These are phyloP conservation scores for Myopa tessellatipennis DNA, from an alignment of 2,888 invertebrate genomes.

Conservation along the genomic window DNA sequence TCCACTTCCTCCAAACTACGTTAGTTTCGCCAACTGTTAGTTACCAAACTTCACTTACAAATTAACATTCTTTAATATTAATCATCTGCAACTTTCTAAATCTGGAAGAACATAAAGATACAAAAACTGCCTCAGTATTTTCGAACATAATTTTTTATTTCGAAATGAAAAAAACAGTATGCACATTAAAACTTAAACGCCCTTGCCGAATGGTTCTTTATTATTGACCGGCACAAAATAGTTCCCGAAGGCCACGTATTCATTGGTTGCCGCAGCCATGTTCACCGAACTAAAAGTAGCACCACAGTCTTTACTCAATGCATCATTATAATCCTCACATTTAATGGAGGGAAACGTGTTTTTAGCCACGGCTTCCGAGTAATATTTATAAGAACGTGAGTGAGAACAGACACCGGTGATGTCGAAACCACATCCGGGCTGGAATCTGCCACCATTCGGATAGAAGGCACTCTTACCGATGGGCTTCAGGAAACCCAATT, in stretches of 20 bases:
- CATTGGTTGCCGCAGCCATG: slow-evolving; percentile 51
- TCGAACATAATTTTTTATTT: background rate
- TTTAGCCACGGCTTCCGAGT: slow-evolving; percentile 62
- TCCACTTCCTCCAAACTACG: too few species aligned
- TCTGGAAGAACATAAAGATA: too few species aligned
- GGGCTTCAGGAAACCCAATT: slow-evolving; percentile 52
- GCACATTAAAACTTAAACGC: background rate
- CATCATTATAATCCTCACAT: slow-evolving; percentile 46
- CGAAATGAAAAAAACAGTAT: background rate
- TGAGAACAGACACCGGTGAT: slow-evolving; percentile 64
- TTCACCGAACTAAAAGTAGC: slow-evolving; percentile 40
- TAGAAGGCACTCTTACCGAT: slow-evolving; percentile 68
- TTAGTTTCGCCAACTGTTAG: too few species aligned
- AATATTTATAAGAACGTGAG: slow-evolving; percentile 63
- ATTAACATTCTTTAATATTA: too few species aligned
- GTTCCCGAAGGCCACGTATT: slow-evolving; percentile 51
- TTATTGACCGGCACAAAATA: slow-evolving; percentile 57
- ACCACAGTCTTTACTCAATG: slow-evolving; percentile 46
- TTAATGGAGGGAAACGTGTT: slow-evolving; percentile 54
- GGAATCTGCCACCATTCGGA: slow-evolving; percentile 70
- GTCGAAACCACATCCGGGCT: slow-evolving; percentile 69
- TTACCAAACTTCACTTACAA: too few species aligned
- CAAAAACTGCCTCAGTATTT: too few species aligned
- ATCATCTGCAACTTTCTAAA: too few species aligned
- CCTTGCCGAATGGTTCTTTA: slow-evolving; percentile 52